These are phyloP conservation scores for Drosophila triauraria DNA, from an alignment of 1,140 invertebrate species.

Conservation along the genomic window DNA sequence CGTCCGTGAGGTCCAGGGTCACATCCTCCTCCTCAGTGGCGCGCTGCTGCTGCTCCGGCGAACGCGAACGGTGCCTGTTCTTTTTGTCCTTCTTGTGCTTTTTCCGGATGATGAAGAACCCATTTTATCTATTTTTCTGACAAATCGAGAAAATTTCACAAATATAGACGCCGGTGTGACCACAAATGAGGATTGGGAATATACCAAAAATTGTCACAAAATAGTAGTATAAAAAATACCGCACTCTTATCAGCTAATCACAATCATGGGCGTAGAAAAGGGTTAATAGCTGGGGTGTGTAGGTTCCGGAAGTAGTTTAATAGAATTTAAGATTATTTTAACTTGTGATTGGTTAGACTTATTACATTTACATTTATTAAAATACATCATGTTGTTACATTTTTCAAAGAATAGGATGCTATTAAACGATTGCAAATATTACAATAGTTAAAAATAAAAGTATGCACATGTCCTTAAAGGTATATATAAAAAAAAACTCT, in stretches of 20 bases:
- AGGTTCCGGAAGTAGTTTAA: no score
- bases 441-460: no score
- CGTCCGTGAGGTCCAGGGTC: slow-evolving; percentile 65
- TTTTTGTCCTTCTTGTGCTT: slow-evolving; percentile 85
- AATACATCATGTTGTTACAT: no score
- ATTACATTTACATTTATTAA: no score
- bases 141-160: slow-evolving; percentile 36
- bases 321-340: no score
- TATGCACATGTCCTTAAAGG: no score
- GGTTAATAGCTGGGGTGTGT: background rate
- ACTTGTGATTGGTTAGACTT: no score
- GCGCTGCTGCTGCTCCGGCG: slow-evolving; percentile 49
- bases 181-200: background rate
- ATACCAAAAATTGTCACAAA: background rate
- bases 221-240: background rate
- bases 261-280: background rate
- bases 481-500: no score
- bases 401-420: no score
- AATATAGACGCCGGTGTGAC: slow-evolving; percentile 41
- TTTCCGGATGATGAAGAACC: slow-evolving; percentile 80
- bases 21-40: slow-evolving; percentile 54
- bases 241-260: background rate
- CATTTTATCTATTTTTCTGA: slow-evolving; percentile 52
- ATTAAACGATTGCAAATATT: no score
- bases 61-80: slow-evolving; percentile 68